These are phyloP conservation scores for Coenonympha arcania DNA, from an alignment of 2,888 invertebrate genomes.

Conservation along the genomic window DNA sequence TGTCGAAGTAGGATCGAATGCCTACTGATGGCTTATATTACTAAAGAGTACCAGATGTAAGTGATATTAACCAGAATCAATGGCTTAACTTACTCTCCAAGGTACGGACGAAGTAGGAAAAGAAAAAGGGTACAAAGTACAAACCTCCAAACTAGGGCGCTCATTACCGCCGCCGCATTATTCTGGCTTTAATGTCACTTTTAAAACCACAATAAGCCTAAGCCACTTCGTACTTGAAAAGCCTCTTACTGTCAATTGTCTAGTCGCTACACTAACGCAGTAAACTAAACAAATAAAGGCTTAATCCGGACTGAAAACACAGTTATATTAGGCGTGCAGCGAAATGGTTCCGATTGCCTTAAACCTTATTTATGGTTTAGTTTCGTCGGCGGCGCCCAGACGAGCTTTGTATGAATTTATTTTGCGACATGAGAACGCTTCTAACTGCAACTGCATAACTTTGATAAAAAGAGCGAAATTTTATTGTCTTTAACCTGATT, in stretches of 20 bases:
- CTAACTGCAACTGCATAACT: neutral
- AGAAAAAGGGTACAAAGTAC: too few species aligned
- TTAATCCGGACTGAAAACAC: conserved; percentile 5
- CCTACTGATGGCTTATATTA: too few species aligned
- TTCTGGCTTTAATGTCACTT: neutral
- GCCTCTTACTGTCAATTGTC: neutral
- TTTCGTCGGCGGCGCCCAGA: neutral
- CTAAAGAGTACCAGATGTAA: too few species aligned
- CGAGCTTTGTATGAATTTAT: conserved; percentile 1
- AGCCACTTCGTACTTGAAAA: neutral
- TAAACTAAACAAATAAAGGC: conserved; percentile 3
- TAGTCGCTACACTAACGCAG: neutral
- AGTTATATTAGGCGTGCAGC: conserved; percentile 8
- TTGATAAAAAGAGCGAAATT: neutral
- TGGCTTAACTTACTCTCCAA: too few species aligned
- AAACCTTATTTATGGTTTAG: conserved; percentile 9
- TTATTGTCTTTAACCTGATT: neutral
- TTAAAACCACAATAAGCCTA: neutral
- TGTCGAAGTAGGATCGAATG: too few species aligned
- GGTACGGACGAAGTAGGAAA: too few species aligned
- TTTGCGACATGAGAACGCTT: neutral
- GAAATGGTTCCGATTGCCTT: conserved; percentile 6
- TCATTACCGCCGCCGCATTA: neutral
- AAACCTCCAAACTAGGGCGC: too few species aligned
- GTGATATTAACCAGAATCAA: too few species aligned